These are phyloP conservation scores for Periparus ater DNA, from an alignment of 2,797 vertebrate species.

Conservation along the genomic window DNA sequence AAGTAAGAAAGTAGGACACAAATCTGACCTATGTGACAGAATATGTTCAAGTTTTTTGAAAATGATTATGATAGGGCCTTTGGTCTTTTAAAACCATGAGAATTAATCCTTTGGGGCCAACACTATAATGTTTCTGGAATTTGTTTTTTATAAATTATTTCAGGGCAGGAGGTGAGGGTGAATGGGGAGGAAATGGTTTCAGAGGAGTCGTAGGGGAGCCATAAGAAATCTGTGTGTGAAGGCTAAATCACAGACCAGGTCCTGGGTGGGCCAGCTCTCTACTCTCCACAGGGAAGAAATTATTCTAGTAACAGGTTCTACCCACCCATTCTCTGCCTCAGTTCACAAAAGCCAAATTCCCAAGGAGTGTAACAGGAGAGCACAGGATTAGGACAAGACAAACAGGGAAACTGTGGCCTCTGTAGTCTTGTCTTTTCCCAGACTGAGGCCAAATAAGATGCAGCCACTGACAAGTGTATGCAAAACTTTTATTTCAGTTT, in stretches of 20 bases:
- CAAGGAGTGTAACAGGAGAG: not conserved
- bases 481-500: not conserved
- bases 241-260: not conserved
- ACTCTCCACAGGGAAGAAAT: not conserved
- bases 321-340: not conserved
- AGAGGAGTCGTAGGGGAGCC: not conserved
- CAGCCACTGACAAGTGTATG: not conserved
- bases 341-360: not conserved
- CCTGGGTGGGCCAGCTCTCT: not conserved
- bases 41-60: not conserved
- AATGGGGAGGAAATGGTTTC: not conserved
- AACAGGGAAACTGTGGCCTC: not conserved
- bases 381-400: not conserved
- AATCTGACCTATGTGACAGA: not conserved
- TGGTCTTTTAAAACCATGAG: not conserved
- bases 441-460: not conserved
- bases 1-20: not conserved
- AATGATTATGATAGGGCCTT: not conserved
- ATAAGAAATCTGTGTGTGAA: not conserved
- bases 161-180: not conserved
- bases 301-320: not conserved
- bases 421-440: not conserved
- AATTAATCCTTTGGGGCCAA: not conserved
- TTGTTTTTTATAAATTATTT: not conserved
- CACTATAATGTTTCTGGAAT: not conserved